Percentiles rank a stretch among this genome's conserved stretches.
Evolutionary conservation across 1,140 invertebrate species (phyloP).

Genomic region (Manduca sexta): DNA sequence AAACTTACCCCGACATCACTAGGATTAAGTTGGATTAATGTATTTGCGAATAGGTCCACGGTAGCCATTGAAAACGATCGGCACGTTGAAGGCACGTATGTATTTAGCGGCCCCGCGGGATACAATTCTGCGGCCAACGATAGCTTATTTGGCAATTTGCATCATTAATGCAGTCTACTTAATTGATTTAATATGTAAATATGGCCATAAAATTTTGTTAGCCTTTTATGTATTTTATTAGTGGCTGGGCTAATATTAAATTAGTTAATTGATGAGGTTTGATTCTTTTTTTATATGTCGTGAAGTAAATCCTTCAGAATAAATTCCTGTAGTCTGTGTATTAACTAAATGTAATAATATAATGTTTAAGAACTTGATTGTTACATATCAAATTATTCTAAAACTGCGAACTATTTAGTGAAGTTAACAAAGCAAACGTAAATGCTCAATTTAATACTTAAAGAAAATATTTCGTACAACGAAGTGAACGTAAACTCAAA

Average conservation of each 20-base stretch:
- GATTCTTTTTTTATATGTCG: too few species aligned
- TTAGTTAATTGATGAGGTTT: background rate
- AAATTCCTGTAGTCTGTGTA: too few species aligned
- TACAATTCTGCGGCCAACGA: background rate
- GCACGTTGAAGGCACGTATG: slow-evolving; percentile 12
- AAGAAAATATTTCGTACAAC: too few species aligned
- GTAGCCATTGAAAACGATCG: slow-evolving; percentile 38
- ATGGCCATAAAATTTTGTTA: slow-evolving; percentile 27
- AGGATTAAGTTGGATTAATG: slow-evolving; percentile 23
- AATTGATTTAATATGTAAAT: slow-evolving; percentile 56
- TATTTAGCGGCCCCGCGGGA: slow-evolving; percentile 1
- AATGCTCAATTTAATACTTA: too few species aligned
- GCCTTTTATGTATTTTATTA: slow-evolving; percentile 15
- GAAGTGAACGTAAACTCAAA: background rate
- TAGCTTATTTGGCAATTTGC: slow-evolving; percentile 6
- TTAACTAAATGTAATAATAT: too few species aligned
- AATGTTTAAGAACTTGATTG: too few species aligned
- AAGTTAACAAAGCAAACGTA: too few species aligned
- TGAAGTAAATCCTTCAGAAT: too few species aligned
- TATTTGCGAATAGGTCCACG: slow-evolving; percentile 32
- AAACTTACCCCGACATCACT: background rate
- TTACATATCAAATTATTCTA: too few species aligned
- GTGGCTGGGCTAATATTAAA: background rate
- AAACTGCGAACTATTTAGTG: too few species aligned
- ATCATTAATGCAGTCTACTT: slow-evolving; percentile 39